Evolutionary conservation across 2,113 vertebrate species (phyloP).

Genomic region (Melanocharis versteri): DNA sequence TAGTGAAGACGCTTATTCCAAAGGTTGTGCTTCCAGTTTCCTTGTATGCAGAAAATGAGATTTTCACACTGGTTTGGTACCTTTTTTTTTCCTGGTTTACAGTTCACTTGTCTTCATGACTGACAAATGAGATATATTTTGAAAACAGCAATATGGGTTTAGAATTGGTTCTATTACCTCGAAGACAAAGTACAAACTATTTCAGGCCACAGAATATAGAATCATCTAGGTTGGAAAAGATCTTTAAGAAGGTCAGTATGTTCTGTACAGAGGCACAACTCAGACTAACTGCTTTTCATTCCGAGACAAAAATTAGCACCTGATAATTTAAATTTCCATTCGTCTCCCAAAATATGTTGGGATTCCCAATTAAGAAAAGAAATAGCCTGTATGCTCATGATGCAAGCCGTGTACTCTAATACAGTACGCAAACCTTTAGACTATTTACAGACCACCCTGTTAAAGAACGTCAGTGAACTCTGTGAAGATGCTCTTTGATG

Average conservation of each 20-base stretch:
- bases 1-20: neutral
- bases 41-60: neutral
- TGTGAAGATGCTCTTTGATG: slow-evolving; percentile 67
- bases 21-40: neutral
- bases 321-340: neutral
- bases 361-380: neutral
- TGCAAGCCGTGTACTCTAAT: slow-evolving; percentile 62
- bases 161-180: neutral
- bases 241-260: neutral
- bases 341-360: neutral
- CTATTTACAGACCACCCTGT: slow-evolving; percentile 72
- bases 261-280: neutral
- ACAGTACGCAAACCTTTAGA: slow-evolving; percentile 67
- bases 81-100: neutral
- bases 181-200: neutral
- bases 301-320: neutral
- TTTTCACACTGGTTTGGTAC: neutral
- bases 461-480: slow-evolving; percentile 59
- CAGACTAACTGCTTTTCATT: neutral
- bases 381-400: slow-evolving; percentile 12
- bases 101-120: neutral
- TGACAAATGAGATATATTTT: neutral
- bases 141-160: neutral
- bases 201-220: neutral
- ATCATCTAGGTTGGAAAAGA: neutral